Conservation (phyloP, 2,113 vertebrate species). For the Cavia porcellus region DNA sequence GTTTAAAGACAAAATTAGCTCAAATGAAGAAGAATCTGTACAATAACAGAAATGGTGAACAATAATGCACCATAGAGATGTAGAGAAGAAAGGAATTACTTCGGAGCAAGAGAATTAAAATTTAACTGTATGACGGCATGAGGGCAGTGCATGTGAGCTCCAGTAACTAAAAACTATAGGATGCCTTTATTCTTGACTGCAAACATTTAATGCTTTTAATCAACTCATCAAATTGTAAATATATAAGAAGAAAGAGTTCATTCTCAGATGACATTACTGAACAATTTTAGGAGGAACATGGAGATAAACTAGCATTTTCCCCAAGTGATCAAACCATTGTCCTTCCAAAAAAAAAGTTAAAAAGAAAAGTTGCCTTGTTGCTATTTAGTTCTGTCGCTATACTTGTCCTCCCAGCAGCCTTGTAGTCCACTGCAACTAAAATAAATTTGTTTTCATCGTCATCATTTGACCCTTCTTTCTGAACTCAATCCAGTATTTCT, state of each 20-base stretch:
- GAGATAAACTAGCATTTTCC: background rate
- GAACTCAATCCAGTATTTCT: constrained; percentile 49
- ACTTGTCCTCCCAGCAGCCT: background rate
- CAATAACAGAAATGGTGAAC: background rate
- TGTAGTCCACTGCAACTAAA: constrained; percentile 46
- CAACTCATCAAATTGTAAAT: background rate
- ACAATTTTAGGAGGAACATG: constrained; percentile 48
- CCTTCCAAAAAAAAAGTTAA: background rate
- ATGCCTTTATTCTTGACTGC: background rate
- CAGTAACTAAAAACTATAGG: background rate
- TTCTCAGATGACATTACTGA: background rate
- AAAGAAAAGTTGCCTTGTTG: background rate
- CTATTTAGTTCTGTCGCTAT: background rate
- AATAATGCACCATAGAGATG: background rate
- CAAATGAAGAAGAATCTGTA: background rate
- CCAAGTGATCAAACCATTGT: background rate
- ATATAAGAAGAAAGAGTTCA: background rate
- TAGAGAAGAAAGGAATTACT: background rate
- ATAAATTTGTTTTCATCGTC: background rate
- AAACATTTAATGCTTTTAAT: constrained; percentile 32
- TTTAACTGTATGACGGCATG: accelerated
- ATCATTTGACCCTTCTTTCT: constrained; percentile 49
- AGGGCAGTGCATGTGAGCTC: background rate
- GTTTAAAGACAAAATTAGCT: constrained; percentile 5
- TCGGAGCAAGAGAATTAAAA: background rate